Conservation (phyloP, 2,113 vertebrate genomes). For the Phoenicopterus ruber region DNA sequence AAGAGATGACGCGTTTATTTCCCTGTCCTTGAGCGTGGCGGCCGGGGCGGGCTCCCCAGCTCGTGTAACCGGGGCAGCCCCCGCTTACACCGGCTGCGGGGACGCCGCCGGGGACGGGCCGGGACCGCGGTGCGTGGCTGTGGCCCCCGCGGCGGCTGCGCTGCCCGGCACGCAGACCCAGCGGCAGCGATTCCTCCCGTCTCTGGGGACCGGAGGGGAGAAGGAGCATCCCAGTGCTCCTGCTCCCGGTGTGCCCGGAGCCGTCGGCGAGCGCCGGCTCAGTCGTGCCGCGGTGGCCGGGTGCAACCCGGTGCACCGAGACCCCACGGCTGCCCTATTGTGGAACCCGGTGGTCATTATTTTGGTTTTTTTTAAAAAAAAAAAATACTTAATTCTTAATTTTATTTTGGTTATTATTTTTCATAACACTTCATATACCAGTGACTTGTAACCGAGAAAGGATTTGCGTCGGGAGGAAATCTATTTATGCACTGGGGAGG, state of each 20-base stretch:
- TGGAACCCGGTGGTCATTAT: background rate
- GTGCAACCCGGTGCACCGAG: background rate
- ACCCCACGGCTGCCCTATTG: background rate
- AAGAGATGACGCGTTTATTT: slow-evolving; percentile 53
- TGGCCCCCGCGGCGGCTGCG: background rate
- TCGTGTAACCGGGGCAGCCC: background rate
- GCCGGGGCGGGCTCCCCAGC: background rate
- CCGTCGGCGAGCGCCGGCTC: background rate
- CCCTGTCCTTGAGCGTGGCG: background rate
- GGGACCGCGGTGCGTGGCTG: background rate
- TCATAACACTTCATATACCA: slow-evolving; percentile 60
- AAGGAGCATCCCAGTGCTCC: background rate
- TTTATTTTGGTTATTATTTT: slow-evolving; percentile 56
- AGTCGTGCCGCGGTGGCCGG: background rate
- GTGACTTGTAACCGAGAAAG: slow-evolving; percentile 56
- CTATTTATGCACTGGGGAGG: slow-evolving; percentile 50
- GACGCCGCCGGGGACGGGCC: background rate
- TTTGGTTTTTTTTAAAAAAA: background rate
- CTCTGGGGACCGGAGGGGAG: background rate
- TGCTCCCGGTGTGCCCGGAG: background rate
- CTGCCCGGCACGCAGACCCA: background rate
- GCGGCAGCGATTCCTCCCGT: background rate
- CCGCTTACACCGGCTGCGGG: background rate
- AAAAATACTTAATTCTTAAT: background rate
- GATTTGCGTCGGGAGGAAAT: slow-evolving; percentile 19